Conservation (phyloP, 2,888 invertebrate genomes). For the Erebia ligea region DNA sequence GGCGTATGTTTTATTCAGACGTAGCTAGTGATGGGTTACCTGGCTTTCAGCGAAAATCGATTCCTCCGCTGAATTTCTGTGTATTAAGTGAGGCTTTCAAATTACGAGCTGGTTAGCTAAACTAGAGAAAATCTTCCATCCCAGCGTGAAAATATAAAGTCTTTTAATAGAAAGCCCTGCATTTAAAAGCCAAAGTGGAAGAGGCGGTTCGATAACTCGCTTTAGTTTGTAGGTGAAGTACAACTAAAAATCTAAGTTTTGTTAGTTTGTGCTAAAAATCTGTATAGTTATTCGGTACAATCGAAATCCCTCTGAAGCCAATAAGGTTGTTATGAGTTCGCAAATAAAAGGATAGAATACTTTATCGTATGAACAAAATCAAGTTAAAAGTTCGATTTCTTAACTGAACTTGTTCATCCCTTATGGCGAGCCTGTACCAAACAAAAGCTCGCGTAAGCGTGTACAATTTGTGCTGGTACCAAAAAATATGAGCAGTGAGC, state of each 20-base stretch:
- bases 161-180: not conserved
- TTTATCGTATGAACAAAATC: not conserved
- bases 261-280: not conserved
- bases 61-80: conserved; percentile 12
- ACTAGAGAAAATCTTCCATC: not conserved
- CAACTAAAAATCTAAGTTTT: too few species aligned
- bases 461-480: too few species aligned
- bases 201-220: not conserved
- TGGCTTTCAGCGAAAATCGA: conserved; percentile 24
- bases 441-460: too few species aligned
- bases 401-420: not conserved
- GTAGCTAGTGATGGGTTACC: conserved; percentile 24
- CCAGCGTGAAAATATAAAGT: not conserved
- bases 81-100: conserved; percentile 3
- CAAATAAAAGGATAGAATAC: not conserved
- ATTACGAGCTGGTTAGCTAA: not conserved
- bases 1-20: conserved; percentile 49
- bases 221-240: not conserved
- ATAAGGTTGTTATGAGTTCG: not conserved
- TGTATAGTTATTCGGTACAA: not conserved
- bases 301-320: not conserved
- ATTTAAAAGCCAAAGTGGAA: not conserved
- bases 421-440: not conserved
- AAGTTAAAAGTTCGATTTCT: not conserved
- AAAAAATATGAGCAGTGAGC: too few species aligned